Evolutionary conservation across 2,113 vertebrate species (phyloP).

Genomic region (Eretmochelys imbricata): DNA sequence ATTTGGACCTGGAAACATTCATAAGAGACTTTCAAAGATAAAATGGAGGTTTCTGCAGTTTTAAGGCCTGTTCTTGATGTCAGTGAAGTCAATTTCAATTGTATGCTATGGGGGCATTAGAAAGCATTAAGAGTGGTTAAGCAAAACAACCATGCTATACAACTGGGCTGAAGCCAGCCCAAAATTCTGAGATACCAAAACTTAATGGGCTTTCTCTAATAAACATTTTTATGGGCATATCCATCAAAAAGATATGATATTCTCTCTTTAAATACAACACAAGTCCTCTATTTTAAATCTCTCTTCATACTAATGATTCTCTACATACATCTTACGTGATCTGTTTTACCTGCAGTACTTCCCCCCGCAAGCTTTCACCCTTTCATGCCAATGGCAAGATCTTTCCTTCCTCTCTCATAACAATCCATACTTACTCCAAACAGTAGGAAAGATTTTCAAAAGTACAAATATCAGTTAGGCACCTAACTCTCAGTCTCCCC

Average conservation of each 20-base stretch:
- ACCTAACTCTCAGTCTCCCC: neutral
- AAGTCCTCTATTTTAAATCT: neutral
- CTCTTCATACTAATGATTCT: neutral
- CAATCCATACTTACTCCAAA: conserved; percentile 1
- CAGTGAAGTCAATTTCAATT: accelerated
- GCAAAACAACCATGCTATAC: neutral
- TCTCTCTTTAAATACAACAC: neutral
- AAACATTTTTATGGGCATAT: neutral
- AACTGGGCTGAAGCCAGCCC: neutral
- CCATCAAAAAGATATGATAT: neutral
- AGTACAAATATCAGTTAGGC: conserved; percentile 4
- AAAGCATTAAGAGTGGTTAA: neutral
- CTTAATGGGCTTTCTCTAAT: neutral
- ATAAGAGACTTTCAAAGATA: neutral
- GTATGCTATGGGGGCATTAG: neutral
- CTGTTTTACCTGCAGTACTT: neutral
- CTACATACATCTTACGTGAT: neutral
- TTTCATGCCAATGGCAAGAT: neutral
- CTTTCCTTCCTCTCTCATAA: neutral
- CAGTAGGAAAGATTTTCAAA: neutral
- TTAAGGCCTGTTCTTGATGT: neutral
- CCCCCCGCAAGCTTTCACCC: neutral
- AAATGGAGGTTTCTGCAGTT: neutral
- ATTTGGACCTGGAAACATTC: neutral
- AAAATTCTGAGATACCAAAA: neutral